Base-by-base conservation (phyloP, 2,888 invertebrate genomes). In the Corbicula japonica region DNA sequence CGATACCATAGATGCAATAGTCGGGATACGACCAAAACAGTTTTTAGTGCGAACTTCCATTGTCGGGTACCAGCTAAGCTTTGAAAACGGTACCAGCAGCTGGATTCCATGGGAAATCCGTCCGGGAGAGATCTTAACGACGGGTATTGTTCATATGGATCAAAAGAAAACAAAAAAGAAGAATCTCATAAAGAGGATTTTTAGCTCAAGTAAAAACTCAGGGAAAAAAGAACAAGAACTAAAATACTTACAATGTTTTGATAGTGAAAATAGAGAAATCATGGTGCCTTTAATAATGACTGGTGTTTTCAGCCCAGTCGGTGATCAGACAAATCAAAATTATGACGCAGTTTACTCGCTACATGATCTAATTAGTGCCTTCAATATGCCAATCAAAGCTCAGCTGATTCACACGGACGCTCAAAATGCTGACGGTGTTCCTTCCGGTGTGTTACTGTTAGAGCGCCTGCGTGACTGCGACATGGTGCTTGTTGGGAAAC, bases 261-360 rank as follows among this genome's bases (percentile, higher is more conserved):
- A 91, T 77, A 26, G 73, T 46, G 77, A 83, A 8, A 88, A 87
- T 26, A 76, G 83, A 30, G 91, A 91, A 76, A 88, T 91, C 34
- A 91, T 91, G 90, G 86, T 91, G 32, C 90, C 91, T 28, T 76
- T 91, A n/a, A 89, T 90, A 48, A 90, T 90, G 90, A 87, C 90
- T 0, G 91, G 91, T 1, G 87, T 91, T 8, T 91, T 91, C 75
- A 91, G 91, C 83, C 91, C 91, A 1, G 87, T 91, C 15, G 91
- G 90, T 2, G 90, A 91, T 60, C 79, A 86, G 4, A 72, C 86
- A 2, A 76, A 79, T 35, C 83, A 86, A 34, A 90, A 90, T 62
- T 89, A 87, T 75, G 91, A 91, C 71, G 89, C 90, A 12, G 91
- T 91, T n/a, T 91, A 90, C 76, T 88, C 87, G 58, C 80, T 91